Conservation (phyloP, 1,140 invertebrate genomes). For the Limonius californicus region DNA sequence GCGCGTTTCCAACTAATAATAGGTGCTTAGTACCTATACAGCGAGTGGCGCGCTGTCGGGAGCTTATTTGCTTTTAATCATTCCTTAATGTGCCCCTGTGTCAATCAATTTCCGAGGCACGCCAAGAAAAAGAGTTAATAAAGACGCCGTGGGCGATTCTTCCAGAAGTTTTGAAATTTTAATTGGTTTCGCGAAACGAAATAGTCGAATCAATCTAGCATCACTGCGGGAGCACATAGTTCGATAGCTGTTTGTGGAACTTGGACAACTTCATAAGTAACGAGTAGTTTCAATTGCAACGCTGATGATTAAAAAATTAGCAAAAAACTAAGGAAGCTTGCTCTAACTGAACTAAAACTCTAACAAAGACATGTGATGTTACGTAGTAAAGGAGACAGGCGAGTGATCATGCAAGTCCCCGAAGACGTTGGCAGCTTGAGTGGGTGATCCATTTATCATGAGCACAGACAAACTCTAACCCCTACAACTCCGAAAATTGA, state of each 20-base stretch:
- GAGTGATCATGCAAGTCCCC: not conserved
- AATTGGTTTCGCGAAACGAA: not conserved
- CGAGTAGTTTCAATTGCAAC: too few relatives aligned
- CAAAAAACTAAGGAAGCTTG: too few relatives aligned
- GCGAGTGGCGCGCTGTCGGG: not conserved
- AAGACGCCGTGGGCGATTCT: not conserved
- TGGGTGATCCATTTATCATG: slow-evolving; percentile 8
- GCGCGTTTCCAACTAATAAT: not conserved
- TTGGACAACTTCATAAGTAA: too few relatives aligned
- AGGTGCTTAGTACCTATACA: not conserved
- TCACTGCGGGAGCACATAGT: too few relatives aligned
- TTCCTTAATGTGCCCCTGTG: not conserved
- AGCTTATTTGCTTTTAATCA: slow-evolving; percentile 5
- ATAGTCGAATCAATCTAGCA: too few relatives aligned
- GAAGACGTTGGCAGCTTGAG: slow-evolving; percentile 7
- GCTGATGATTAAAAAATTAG: too few relatives aligned
- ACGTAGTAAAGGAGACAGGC: too few relatives aligned
- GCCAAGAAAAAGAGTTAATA: not conserved
- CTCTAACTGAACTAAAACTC: too few relatives aligned
- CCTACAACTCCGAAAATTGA: not conserved
- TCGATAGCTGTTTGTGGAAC: too few relatives aligned
- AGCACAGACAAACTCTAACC: not conserved
- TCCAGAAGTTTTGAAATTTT: not conserved
- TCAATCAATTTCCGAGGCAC: not conserved
- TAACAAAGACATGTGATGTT: too few relatives aligned